These are phyloP conservation scores for Orthosia cruda DNA, from an alignment of 2,888 invertebrate species.

Conservation along the genomic window DNA sequence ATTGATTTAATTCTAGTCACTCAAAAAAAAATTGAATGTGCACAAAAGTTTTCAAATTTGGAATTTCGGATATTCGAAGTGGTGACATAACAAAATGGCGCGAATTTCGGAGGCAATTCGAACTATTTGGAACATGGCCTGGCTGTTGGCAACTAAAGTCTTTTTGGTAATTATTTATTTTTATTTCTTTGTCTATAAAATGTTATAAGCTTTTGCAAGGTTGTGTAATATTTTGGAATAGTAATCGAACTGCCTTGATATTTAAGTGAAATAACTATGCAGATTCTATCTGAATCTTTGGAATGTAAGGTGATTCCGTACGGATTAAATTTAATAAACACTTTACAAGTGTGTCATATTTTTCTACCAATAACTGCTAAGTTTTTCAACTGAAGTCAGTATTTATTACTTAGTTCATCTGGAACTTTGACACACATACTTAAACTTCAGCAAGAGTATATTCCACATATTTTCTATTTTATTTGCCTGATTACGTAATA, in stretches of 20 bases:
- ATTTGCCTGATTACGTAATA: not conserved
- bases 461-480: not conserved
- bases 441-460: not conserved
- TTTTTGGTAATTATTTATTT: conserved; percentile 81
- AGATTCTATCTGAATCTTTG: conserved; percentile 25
- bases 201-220: not conserved
- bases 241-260: conserved; percentile 34
- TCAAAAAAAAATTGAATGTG: conserved; percentile 35
- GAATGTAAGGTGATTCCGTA: conserved; percentile 9
- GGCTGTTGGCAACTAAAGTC: conserved; percentile 86
- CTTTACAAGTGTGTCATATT: not conserved
- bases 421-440: not conserved
- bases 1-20: conserved; percentile 34
- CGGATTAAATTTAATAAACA: conserved; percentile 4
- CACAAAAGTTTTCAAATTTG: conserved; percentile 43
- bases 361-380: not conserved
- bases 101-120: conserved; percentile 79
- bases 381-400: not conserved
- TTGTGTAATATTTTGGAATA: conserved; percentile 31
- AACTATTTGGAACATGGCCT: conserved; percentile 87
- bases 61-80: conserved; percentile 38
- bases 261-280: conserved; percentile 14
- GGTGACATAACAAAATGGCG: conserved; percentile 75
- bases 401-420: not conserved
- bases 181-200: conserved; percentile 27